Percentiles rank a stretch among this genome's conserved stretches.
These are phyloP conservation scores for Drosophila equinoxialis DNA, from an alignment of 1,140 invertebrate genomes.

Conservation along the genomic window DNA sequence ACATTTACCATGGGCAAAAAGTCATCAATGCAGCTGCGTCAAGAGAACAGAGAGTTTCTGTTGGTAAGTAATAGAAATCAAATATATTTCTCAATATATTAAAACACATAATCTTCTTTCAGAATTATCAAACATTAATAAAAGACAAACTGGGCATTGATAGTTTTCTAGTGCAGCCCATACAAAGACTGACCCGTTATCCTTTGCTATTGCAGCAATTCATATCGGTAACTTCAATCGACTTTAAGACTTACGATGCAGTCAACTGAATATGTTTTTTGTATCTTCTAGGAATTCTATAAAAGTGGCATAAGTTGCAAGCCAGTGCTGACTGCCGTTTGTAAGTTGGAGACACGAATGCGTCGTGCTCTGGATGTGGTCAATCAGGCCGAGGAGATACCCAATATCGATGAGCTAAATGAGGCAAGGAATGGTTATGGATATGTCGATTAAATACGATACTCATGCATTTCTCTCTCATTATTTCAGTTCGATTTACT, in stretches of 20 bases:
- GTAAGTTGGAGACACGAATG: constrained; percentile 79
- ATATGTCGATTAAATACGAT: too few relatives aligned
- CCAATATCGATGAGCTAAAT: constrained; percentile 72
- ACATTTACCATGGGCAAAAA: constrained; percentile 79
- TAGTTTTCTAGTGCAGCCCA: constrained; percentile 82
- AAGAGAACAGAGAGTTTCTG: constrained; percentile 72
- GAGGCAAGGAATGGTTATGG: constrained; percentile 47
- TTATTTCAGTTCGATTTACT: constrained; percentile 61
- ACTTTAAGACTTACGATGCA: background rate
- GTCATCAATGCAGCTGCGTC: constrained; percentile 72
- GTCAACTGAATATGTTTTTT: background rate
- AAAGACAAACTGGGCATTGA: constrained; percentile 82
- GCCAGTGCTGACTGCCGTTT: constrained; percentile 72
- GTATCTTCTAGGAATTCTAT: constrained; percentile 68
- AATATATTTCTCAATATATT: too few relatives aligned
- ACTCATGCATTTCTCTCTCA: background rate
- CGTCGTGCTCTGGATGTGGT: constrained; percentile 78
- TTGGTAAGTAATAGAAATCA: constrained; percentile 47
- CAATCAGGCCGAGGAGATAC: constrained; percentile 80
- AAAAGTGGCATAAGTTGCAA: constrained; percentile 78
- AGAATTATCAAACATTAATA: constrained; percentile 75
- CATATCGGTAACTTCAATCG: constrained; percentile 61
- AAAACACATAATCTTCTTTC: background rate
- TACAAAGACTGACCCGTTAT: constrained; percentile 83
- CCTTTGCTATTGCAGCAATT: constrained; percentile 81